phyloP scores from a whole-genome alignment of 1,140 invertebrate species.

The Eubasilissa regina region DNA sequence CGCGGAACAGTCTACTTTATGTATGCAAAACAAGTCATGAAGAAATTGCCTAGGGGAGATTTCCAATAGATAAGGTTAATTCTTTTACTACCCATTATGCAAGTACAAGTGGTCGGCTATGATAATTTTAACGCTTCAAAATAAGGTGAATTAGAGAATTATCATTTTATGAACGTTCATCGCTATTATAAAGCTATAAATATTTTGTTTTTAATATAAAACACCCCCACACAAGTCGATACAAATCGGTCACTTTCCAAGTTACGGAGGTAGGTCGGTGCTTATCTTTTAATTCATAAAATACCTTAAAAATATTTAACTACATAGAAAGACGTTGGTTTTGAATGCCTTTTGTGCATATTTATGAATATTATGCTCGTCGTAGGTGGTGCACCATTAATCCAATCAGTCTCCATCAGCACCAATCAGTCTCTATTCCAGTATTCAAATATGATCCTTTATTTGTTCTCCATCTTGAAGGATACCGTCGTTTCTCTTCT shows the following conservation, averaged over 20 bases:
- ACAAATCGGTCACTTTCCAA: conserved; percentile 19
- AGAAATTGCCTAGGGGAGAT: conserved; percentile 40
- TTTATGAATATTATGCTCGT: too few relatives aligned
- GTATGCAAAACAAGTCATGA: conserved; percentile 35
- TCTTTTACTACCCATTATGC: conserved; percentile 46
- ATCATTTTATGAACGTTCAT: conserved; percentile 45
- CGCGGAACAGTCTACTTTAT: background rate
- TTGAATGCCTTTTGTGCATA: too few relatives aligned
- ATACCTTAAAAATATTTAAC: too few relatives aligned
- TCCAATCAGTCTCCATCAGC: too few relatives aligned
- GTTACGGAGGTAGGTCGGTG: conserved; percentile 3
- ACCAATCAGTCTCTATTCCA: too few relatives aligned
- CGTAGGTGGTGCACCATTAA: too few relatives aligned
- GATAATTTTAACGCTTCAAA: conserved; percentile 48
- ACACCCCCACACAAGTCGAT: conserved; percentile 13
- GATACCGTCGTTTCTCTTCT: too few relatives aligned
- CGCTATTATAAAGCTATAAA: conserved; percentile 43
- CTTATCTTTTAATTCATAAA: conserved; percentile 30
- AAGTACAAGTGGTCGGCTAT: conserved; percentile 37
- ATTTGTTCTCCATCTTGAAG: too few relatives aligned
- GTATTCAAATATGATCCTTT: too few relatives aligned
- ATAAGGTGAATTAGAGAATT: conserved; percentile 45
- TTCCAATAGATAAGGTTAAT: conserved; percentile 37
- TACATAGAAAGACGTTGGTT: too few relatives aligned
- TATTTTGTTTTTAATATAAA: conserved; percentile 13